Percentiles rank a stretch among this genome's conserved stretches.
phyloP scores from a whole-genome alignment of 2,113 vertebrate genomes.

The Beaufortia kweichowensis region DNA sequence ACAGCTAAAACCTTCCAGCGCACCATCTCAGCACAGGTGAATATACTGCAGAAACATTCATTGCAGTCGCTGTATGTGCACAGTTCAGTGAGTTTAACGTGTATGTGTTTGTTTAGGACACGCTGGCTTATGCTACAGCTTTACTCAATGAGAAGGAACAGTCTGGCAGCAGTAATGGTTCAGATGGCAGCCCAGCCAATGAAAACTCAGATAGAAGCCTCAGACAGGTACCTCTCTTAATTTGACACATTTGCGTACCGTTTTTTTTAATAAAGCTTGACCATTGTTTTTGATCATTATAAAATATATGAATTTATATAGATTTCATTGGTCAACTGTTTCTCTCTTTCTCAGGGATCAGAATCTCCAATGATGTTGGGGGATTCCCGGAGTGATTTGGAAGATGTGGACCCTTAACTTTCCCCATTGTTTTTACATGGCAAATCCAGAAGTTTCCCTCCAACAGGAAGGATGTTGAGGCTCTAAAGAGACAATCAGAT shows the following conservation, averaged over 20 bases:
- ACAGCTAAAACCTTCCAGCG: slow-evolving; percentile 99
- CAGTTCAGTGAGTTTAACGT: slow-evolving; percentile 34
- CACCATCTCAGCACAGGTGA: slow-evolving; percentile 97
- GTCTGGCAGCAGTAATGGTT: slow-evolving; percentile 97
- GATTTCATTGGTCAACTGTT: background rate
- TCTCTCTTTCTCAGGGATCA: slow-evolving; percentile 79
- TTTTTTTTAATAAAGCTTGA: no score
- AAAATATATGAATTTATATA: no score
- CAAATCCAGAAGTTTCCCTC: slow-evolving; percentile 54
- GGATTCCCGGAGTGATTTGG: slow-evolving; percentile 94
- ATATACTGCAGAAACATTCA: background rate
- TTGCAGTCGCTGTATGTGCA: background rate
- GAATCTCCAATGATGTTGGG: slow-evolving; percentile 98
- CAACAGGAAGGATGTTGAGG: slow-evolving; percentile 60
- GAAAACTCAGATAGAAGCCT: slow-evolving; percentile 89
- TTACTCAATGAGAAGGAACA: slow-evolving; percentile 97
- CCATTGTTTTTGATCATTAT: no score
- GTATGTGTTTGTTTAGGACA: slow-evolving; percentile 78
- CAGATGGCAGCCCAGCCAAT: slow-evolving; percentile 94
- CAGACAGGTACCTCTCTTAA: slow-evolving; percentile 81
- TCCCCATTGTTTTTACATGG: slow-evolving; percentile 45
- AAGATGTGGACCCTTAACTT: slow-evolving; percentile 91
- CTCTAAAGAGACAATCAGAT: slow-evolving; percentile 62
- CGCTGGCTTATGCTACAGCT: slow-evolving; percentile 93
- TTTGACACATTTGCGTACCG: no score